Conservation (phyloP, 2,113 vertebrate genomes). For the Alexandromys fortis region DNA sequence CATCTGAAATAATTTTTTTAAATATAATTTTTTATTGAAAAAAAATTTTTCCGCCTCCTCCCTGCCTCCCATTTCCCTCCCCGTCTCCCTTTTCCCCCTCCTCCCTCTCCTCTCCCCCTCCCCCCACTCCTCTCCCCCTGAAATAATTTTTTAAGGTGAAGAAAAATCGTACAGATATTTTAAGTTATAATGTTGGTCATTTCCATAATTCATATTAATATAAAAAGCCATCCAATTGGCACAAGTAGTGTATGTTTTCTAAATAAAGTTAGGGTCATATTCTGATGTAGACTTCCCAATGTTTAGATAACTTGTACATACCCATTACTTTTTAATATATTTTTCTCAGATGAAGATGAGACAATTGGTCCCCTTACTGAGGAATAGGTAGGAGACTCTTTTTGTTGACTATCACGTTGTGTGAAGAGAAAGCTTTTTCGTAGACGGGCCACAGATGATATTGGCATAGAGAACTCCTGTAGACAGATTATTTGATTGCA, state of each 20-base stretch:
- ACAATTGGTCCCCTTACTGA: not conserved
- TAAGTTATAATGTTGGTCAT: not conserved
- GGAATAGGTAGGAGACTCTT: not conserved
- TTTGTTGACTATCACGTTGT: not conserved
- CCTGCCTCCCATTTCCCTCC: too few relatives aligned
- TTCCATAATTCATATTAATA: not conserved
- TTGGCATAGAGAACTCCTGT: not conserved
- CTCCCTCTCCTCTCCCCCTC: too few relatives aligned
- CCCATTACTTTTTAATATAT: not conserved
- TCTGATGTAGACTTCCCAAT: not conserved
- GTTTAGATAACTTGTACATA: not conserved
- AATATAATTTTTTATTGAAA: too few relatives aligned
- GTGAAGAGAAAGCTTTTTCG: not conserved
- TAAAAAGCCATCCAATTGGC: not conserved
- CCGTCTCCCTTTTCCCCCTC: too few relatives aligned
- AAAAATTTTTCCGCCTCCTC: too few relatives aligned
- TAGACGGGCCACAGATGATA: not conserved
- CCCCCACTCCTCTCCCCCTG: too few relatives aligned
- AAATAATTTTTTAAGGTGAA: not conserved
- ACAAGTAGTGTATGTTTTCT: constrained; percentile 33
- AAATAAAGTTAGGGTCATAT: not conserved
- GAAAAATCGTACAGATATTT: not conserved
- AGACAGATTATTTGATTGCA: constrained; percentile 32
- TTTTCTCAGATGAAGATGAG: constrained; percentile 18
- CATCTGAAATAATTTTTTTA: not conserved